Base-by-base conservation (phyloP, 2,797 vertebrate genomes). In the Oryzias sinensis region DNA sequence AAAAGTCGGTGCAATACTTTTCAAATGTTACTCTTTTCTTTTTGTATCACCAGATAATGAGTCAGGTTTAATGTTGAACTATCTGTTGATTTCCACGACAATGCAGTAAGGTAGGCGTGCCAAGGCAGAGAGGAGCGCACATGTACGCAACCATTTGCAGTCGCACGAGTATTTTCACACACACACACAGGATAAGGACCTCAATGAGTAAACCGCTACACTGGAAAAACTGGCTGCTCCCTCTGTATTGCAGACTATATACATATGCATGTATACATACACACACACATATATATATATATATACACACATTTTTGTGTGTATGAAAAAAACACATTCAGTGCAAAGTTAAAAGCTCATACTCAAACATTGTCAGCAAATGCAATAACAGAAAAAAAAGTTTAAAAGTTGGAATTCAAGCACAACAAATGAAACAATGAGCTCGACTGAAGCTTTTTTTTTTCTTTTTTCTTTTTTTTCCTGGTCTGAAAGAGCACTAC, bases 161-260 rank as follows among this genome's bases (percentile, higher is more conserved):
- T 68, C 56, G 5, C 37, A 16, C 54, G 29, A 72, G 59, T 76
- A 77, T 77, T 74, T 75, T 48, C 79, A 70, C 71, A 53, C 72
- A 65, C 17, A 60, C 77, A 75, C 75, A 75, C 53, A 86, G 80
- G 67, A 88, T 92, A 93, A 92, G 93, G 93, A 93, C 94, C 90
- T 94, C 94, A 95, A 95, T 95, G 93, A 96, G 96, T 97, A 96
- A 97, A 96, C 95, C 94, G 92, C 94, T 93, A 95, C 94, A 94
- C 93, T 72, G 93, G 93, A 94, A 90, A 90, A 90, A 93, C 93
- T 91, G 94, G 92, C 89, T 93, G 93, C 88, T 91, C 91, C 94
- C 92, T 93, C 92, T 88, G 88, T 87, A 87, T 89, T 91, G 92
- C 94, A 94, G 88, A 91, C 84, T 81, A 89, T 93, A 92, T 80